A percentile compares a stretch with the other conserved stretches of the same genome.
Conservation (phyloP, 2,888 invertebrate genomes). For the Amiota minor region DNA sequence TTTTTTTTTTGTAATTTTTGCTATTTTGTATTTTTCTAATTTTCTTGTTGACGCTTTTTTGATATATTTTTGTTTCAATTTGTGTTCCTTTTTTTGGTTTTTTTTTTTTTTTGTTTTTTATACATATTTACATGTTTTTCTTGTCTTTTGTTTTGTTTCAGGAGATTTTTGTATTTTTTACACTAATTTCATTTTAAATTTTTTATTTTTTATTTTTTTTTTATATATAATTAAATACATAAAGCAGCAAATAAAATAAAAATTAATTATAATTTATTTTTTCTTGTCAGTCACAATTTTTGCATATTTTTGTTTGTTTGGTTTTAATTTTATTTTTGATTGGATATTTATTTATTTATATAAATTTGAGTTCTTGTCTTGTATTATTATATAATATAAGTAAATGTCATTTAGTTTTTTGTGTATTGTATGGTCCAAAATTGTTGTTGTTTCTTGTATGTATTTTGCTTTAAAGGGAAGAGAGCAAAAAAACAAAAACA, state of each 20-base stretch:
- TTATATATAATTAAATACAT: conserved; percentile 53
- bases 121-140: conserved; percentile 38
- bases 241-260: conserved; percentile 64
- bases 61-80: conserved; percentile 33
- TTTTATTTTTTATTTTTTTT: conserved; percentile 38
- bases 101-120: no score
- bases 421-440: conserved; percentile 55
- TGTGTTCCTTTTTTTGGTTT: conserved; percentile 39
- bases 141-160: conserved; percentile 26
- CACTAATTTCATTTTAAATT: conserved; percentile 42
- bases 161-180: conserved; percentile 43
- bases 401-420: conserved; percentile 38
- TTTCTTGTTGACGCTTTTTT: conserved; percentile 27
- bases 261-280: conserved; percentile 48
- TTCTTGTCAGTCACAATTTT: conserved; percentile 60
- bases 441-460: conserved; percentile 32
- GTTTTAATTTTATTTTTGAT: conserved; percentile 20
- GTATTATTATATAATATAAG: conserved; percentile 1
- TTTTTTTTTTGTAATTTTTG: conserved; percentile 45
- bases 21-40: conserved; percentile 41
- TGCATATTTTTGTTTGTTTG: conserved; percentile 45
- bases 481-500: conserved; percentile 5
- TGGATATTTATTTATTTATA: no score
- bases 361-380: no score
- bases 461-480: conserved; percentile 6